Percentiles rank a stretch among this genome's conserved stretches.
Evolutionary conservation across 92 coral and sea anemone genomes (phyloP).

Genomic region (Porites rus): DNA sequence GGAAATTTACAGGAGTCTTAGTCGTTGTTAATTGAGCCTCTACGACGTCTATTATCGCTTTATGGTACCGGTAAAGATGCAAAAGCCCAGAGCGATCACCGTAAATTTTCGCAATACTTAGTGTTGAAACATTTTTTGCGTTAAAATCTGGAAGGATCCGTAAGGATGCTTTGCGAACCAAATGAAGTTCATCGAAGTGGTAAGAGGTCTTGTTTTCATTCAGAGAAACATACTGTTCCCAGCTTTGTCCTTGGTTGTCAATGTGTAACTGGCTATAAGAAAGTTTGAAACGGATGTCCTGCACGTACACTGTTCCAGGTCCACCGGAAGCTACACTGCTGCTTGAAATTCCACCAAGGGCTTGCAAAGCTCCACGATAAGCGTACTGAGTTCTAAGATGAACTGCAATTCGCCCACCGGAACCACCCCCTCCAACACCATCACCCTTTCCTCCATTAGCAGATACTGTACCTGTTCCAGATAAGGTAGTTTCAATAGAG

Average conservation of each 20-base stretch:
- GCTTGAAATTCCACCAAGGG: conserved; percentile 77
- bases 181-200: conserved; percentile 78
- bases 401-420: conserved; percentile 92
- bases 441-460: conserved; percentile 92
- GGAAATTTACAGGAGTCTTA: conserved; percentile 88
- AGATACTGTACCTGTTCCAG: conserved; percentile 87
- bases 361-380: conserved; percentile 83
- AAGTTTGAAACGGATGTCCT: conserved; percentile 78
- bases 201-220: conserved; percentile 62
- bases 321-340: conserved; percentile 73
- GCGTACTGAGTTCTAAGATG: conserved; percentile 54
- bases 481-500: conserved; percentile 56
- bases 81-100: conserved; percentile 94
- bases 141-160: conserved; percentile 55
- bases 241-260: conserved; percentile 81
- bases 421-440: conserved; percentile 93
- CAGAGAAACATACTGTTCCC: conserved; percentile 85
- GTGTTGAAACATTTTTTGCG: conserved; percentile 20
- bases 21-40: conserved; percentile 77
- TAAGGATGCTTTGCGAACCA: conserved; percentile 81
- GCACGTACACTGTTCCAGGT: conserved; percentile 89
- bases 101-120: conserved; percentile 75
- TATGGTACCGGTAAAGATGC: conserved; percentile 75
- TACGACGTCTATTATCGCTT: conserved; percentile 76
- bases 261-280: conserved; percentile 69